These are phyloP conservation scores for Epizoanthus stellaris DNA, from an alignment of 92 coral and sea anemone genomes.

Conservation along the genomic window DNA sequence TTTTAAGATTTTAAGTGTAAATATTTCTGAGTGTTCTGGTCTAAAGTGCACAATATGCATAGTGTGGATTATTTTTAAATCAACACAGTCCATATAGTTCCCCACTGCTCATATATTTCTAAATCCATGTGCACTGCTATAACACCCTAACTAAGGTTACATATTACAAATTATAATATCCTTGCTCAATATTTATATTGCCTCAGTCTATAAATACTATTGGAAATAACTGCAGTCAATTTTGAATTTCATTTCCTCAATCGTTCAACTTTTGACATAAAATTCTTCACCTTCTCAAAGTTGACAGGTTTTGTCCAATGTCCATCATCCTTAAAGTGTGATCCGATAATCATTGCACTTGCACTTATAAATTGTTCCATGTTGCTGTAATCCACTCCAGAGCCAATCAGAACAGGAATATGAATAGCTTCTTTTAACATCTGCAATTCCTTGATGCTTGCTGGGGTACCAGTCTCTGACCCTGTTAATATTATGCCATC, in stretches of 20 bases:
- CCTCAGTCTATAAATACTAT: no score
- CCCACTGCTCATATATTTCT: no score
- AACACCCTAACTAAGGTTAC: no score
- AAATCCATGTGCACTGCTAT: no score
- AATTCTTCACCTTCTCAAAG: slow-evolving; percentile 80
- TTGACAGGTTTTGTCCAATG: slow-evolving; percentile 92
- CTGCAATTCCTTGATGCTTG: slow-evolving; percentile 87
- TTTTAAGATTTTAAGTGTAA: no score
- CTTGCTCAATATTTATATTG: no score
- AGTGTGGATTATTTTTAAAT: no score
- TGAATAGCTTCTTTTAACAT: slow-evolving; percentile 79
- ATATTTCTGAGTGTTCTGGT: no score
- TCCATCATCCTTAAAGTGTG: slow-evolving; percentile 93
- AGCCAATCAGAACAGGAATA: slow-evolving; percentile 92
- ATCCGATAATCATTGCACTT: slow-evolving; percentile 87
- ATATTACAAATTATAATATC: no score
- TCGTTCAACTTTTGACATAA: slow-evolving; percentile 97
- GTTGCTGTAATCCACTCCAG: slow-evolving; percentile 87
- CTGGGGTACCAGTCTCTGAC: slow-evolving; percentile 83
- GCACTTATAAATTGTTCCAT: slow-evolving; percentile 86
- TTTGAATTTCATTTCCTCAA: slow-evolving; percentile 66
- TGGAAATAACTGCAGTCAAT: neutral
- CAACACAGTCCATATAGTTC: no score
- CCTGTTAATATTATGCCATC: slow-evolving; percentile 96
- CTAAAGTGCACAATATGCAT: neutral